These are phyloP conservation scores for Sarcophaga rosellei DNA, from an alignment of 2,888 invertebrate genomes.

Conservation along the genomic window DNA sequence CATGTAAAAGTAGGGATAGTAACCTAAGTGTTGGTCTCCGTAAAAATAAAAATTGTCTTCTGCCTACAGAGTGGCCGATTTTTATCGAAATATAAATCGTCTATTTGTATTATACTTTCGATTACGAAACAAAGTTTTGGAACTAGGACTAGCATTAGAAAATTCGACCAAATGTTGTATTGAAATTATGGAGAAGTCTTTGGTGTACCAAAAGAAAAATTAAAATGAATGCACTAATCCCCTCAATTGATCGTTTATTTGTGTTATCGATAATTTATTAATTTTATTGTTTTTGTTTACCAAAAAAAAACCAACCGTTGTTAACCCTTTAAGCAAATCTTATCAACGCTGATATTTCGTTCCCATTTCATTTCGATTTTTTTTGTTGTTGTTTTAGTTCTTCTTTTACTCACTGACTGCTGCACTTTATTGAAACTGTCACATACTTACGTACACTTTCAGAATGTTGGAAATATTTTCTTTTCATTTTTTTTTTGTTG, in stretches of 20 bases:
- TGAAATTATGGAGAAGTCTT: too few species aligned
- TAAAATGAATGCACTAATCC: too few species aligned
- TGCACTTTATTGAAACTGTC: conserved; percentile 48
- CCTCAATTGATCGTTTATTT: neutral
- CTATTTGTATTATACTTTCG: too few species aligned
- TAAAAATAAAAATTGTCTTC: too few species aligned
- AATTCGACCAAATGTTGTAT: too few species aligned
- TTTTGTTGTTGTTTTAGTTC: conserved; percentile 1
- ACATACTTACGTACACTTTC: conserved; percentile 38
- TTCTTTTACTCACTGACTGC: neutral
- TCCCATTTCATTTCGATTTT: neutral
- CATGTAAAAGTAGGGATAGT: too few species aligned
- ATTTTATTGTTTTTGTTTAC: neutral
- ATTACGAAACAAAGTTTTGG: too few species aligned
- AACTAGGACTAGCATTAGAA: too few species aligned
- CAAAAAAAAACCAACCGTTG: neutral
- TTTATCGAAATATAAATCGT: too few species aligned
- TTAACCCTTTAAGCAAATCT: conserved; percentile 27
- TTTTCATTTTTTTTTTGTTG: neutral
- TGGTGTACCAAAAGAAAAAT: too few species aligned
- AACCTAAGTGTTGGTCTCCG: too few species aligned
- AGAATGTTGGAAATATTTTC: neutral
- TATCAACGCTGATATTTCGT: conserved; percentile 12
- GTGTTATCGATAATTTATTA: conserved; percentile 17
- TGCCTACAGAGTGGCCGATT: too few species aligned